These are phyloP conservation scores for Endomychus coccineus DNA, from an alignment of 2,888 invertebrate species.

Conservation along the genomic window DNA sequence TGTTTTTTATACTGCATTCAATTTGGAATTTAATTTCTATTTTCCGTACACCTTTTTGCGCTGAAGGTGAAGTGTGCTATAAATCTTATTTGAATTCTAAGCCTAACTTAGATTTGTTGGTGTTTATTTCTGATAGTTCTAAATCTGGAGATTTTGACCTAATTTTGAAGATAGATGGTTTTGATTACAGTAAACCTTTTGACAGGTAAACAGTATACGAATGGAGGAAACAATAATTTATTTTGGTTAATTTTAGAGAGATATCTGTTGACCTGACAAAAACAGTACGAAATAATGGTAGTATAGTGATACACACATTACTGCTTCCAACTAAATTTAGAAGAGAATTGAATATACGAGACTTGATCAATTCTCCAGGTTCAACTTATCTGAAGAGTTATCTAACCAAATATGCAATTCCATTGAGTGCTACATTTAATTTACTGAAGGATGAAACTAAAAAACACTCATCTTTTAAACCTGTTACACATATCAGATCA, in stretches of 20 bases:
- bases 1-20: slow-evolving; percentile 63
- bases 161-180: slow-evolving; percentile 54
- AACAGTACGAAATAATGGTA: slow-evolving; percentile 76
- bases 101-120: slow-evolving; percentile 61
- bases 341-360: slow-evolving; percentile 50
- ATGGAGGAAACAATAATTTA: not conserved
- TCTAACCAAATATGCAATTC: slow-evolving; percentile 67
- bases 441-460: slow-evolving; percentile 51
- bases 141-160: slow-evolving; percentile 51
- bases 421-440: slow-evolving; percentile 68
- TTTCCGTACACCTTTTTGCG: slow-evolving; percentile 64
- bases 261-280: slow-evolving; percentile 62
- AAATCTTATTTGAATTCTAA: slow-evolving; percentile 59
- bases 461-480: slow-evolving; percentile 37
- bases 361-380: slow-evolving; percentile 53
- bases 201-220: slow-evolving; percentile 48
- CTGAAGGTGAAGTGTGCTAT: slow-evolving; percentile 57
- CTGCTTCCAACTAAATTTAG: slow-evolving; percentile 53
- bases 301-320: slow-evolving; percentile 69
- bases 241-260: slow-evolving; percentile 47
- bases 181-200: slow-evolving; percentile 56
- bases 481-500: slow-evolving; percentile 71
- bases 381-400: slow-evolving; percentile 56
- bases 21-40: slow-evolving; percentile 69
- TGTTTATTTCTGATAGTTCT: slow-evolving; percentile 59